Conservation (phyloP, 2,888 invertebrate species). For the Netelia fuscicornis region DNA sequence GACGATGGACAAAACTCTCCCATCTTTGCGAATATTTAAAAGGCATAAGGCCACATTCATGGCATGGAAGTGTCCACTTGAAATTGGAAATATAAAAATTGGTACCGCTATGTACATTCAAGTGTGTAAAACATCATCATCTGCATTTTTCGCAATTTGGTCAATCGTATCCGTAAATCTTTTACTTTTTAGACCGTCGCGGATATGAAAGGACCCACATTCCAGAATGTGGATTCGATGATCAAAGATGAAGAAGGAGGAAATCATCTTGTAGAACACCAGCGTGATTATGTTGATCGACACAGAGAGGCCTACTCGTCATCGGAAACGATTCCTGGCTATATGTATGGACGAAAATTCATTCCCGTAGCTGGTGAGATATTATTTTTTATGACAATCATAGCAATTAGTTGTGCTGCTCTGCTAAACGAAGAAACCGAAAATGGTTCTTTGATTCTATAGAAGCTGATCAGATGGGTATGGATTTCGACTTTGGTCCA, state of each 20-base stretch:
- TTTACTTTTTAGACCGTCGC: constrained; percentile 7
- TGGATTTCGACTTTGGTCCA: constrained; percentile 11
- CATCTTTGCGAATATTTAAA: constrained; percentile 57
- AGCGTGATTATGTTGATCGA: constrained; percentile 60
- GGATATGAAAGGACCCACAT: constrained; percentile 9
- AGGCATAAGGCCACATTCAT: constrained; percentile 26
- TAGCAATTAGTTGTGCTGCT: not conserved
- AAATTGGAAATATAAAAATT: constrained; percentile 53
- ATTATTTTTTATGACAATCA: not conserved
- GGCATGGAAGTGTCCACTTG: constrained; percentile 61
- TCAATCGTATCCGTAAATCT: not conserved
- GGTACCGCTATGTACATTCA: constrained; percentile 50
- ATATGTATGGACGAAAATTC: constrained; percentile 66
- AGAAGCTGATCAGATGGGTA: constrained; percentile 60
- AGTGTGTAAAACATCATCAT: constrained; percentile 46
- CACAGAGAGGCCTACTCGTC: constrained; percentile 51
- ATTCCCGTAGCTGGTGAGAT: constrained; percentile 64
- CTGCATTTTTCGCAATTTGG: not conserved
- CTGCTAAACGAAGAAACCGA: not conserved
- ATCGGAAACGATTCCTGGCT: constrained; percentile 62
- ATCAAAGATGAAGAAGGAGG: not conserved
- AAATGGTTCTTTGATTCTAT: not conserved
- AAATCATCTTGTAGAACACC: not conserved
- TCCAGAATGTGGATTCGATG: constrained; percentile 14
- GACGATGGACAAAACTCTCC: constrained; percentile 55